phyloP scores from a whole-genome alignment of 2,113 vertebrate genomes.

The Barbus barbus region DNA sequence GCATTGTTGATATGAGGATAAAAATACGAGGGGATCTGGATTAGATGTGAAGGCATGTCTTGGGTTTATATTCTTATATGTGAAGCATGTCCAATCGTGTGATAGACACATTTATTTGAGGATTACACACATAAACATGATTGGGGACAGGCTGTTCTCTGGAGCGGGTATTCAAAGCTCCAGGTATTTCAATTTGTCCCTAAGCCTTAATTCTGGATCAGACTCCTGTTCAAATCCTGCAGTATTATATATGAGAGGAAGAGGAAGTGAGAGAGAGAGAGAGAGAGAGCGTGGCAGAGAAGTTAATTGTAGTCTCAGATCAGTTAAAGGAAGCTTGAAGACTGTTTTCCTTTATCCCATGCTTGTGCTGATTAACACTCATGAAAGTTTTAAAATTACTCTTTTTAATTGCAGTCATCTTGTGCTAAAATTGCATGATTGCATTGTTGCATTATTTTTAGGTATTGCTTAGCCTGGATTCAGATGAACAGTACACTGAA shows the following conservation, averaged over 20 bases:
- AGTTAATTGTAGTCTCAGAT: neutral
- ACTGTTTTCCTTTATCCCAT: neutral
- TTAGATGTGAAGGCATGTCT: conserved; percentile 18
- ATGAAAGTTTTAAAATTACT: neutral
- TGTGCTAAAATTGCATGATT: neutral
- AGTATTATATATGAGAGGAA: neutral
- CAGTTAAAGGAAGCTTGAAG: conserved; percentile 1
- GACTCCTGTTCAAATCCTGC: neutral
- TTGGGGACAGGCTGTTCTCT: conserved; percentile 21
- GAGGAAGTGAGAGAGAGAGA: neutral
- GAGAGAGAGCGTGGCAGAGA: neutral
- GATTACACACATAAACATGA: conserved; percentile 31
- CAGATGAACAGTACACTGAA: neutral
- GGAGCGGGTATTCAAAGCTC: neutral
- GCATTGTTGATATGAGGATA: neutral
- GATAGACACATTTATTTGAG: conserved; percentile 30
- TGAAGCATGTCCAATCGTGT: neutral
- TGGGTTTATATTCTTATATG: neutral
- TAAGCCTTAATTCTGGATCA: conserved; percentile 30
- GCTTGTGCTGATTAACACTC: neutral
- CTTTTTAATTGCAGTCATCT: neutral
- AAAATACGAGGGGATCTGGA: conserved; percentile 17
- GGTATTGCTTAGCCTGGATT: neutral
- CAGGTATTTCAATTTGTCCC: conserved; percentile 33
- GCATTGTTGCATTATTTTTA: neutral